Conservation (phyloP, 2,113 vertebrate genomes). For the Leptodactylus fuscus region DNA sequence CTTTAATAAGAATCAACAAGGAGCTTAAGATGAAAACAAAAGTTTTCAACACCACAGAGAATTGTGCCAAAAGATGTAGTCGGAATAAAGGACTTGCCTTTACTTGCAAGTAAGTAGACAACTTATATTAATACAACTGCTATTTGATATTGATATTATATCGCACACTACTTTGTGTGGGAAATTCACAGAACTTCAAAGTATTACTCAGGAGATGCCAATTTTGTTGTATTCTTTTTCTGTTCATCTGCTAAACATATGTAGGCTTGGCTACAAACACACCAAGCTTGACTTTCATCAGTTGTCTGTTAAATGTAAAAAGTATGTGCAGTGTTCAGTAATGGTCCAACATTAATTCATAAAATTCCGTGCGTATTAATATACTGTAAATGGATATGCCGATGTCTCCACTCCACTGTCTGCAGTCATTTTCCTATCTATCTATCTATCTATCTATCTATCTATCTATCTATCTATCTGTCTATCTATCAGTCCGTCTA, state of each 20-base stretch:
- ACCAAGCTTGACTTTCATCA: background rate
- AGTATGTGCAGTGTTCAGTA: constrained; percentile 2
- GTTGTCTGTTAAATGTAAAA: constrained; percentile 31
- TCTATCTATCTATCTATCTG: too few relatives aligned
- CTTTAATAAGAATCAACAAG: constrained; percentile 78
- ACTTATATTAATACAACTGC: background rate
- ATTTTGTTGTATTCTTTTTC: background rate
- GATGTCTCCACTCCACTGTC: too few relatives aligned
- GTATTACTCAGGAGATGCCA: background rate
- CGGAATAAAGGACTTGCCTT: constrained; percentile 86
- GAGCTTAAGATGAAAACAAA: constrained; percentile 83
- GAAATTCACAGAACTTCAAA: background rate
- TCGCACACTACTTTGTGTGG: background rate
- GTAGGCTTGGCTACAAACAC: constrained; percentile 13
- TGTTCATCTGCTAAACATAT: constrained; percentile 40
- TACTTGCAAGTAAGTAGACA: constrained; percentile 88
- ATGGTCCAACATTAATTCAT: background rate
- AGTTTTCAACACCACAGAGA: constrained; percentile 79
- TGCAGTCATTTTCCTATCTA: too few relatives aligned
- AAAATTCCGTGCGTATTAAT: too few relatives aligned
- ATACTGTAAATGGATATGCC: too few relatives aligned
- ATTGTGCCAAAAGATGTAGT: constrained; percentile 90
- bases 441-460: too few relatives aligned
- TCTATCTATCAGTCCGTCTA: too few relatives aligned
- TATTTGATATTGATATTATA: background rate